These are phyloP conservation scores for Xiphophorus couchianus DNA, from an alignment of 2,113 vertebrate species.

Conservation along the genomic window DNA sequence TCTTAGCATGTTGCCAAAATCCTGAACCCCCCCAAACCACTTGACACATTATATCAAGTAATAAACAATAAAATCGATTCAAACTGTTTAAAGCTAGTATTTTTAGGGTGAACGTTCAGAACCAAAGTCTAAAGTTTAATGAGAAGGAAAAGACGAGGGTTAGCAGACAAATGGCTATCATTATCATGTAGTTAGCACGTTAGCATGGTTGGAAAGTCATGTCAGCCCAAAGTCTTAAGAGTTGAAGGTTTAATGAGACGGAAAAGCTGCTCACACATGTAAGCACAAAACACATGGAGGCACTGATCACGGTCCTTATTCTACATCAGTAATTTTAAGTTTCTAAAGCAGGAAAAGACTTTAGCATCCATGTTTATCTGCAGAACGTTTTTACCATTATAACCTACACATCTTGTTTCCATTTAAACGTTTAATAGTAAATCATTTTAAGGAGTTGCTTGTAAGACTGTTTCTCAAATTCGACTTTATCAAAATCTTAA, in stretches of 20 bases:
- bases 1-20: neutral
- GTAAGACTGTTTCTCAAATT: too few relatives aligned
- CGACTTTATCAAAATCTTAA: too few relatives aligned
- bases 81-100: neutral
- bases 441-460: neutral
- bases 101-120: neutral
- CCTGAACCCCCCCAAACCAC: too few relatives aligned
- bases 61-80: neutral
- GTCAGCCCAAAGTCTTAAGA: slow-evolving; percentile 1
- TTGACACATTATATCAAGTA: too few relatives aligned
- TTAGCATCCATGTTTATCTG: neutral
- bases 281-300: slow-evolving; percentile 7
- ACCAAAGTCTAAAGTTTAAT: slow-evolving; percentile 7
- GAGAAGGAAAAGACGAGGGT: slow-evolving; percentile 7
- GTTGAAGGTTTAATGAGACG: slow-evolving; percentile 60
- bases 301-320: slow-evolving; percentile 34
- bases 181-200: slow-evolving; percentile 55
- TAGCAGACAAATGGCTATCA: slow-evolving; percentile 7
- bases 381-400: neutral
- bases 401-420: slow-evolving; percentile 1
- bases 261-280: slow-evolving; percentile 8
- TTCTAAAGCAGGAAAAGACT: slow-evolving; percentile 22
- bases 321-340: slow-evolving; percentile 27
- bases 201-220: slow-evolving; percentile 55
- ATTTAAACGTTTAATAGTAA: neutral